These are phyloP conservation scores for Gonatopus flavifemur DNA, from an alignment of 1,140 invertebrate genomes.

Conservation along the genomic window DNA sequence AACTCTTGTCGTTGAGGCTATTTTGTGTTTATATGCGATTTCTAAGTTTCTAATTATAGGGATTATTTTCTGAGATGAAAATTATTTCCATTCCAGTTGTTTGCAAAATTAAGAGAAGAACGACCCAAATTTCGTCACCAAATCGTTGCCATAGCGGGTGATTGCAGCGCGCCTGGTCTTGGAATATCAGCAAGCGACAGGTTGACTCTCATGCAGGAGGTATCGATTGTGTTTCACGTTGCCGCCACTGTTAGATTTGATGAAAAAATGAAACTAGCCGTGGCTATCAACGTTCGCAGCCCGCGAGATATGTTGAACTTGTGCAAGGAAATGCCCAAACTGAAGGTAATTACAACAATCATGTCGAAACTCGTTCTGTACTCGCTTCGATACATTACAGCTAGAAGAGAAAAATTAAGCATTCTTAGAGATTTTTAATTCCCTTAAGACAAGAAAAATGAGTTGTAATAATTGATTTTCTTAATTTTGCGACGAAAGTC, in stretches of 20 bases:
- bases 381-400: too few species aligned
- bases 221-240: constrained; percentile 71
- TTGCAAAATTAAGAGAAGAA: constrained; percentile 59
- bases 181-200: constrained; percentile 57
- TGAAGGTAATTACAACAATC: constrained; percentile 58
- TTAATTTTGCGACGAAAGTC: too few species aligned
- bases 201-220: constrained; percentile 59
- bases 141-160: constrained; percentile 63
- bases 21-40: too few species aligned
- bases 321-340: constrained; percentile 66
- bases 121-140: constrained; percentile 66
- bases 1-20: too few species aligned
- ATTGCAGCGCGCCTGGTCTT: constrained; percentile 56
- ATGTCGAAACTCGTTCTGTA: not conserved
- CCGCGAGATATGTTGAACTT: constrained; percentile 65
- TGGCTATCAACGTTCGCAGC: constrained; percentile 70
- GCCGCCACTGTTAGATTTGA: constrained; percentile 74
- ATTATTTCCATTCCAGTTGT: constrained; percentile 54
- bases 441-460: too few species aligned
- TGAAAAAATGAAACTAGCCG: constrained; percentile 67
- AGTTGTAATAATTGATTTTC: too few species aligned
- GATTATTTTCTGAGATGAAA: too few species aligned
- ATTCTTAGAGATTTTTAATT: too few species aligned
- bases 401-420: too few species aligned
- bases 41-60: too few species aligned